Evolutionary conservation across 2,797 vertebrate genomes (phyloP).

Genomic region (Taenioides sp.): DNA sequence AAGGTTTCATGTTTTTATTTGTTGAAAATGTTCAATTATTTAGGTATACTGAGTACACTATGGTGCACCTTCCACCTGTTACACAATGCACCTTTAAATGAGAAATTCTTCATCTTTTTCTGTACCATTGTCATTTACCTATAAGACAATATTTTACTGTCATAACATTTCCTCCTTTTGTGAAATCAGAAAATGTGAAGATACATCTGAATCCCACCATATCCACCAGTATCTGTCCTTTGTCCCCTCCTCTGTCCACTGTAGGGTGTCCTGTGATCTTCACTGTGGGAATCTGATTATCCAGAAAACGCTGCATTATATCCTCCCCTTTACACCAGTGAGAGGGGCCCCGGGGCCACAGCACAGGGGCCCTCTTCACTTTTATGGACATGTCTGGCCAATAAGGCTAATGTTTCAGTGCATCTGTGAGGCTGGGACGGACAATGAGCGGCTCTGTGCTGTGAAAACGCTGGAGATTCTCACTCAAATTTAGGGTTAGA

Average conservation of each 20-base stretch:
- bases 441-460: conserved; percentile 74
- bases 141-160: too few species aligned
- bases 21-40: too few species aligned
- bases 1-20: too few species aligned
- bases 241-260: conserved; percentile 64
- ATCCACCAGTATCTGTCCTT: conserved; percentile 16
- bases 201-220: background rate
- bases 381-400: conserved; percentile 75
- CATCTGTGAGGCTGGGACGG: conserved; percentile 65
- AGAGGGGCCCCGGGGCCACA: conserved; percentile 75
- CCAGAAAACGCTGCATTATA: conserved; percentile 80
- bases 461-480: background rate
- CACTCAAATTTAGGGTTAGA: conserved; percentile 7
- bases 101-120: too few species aligned
- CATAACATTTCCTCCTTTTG: too few species aligned
- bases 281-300: conserved; percentile 79
- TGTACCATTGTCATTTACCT: too few species aligned
- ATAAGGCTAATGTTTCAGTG: conserved; percentile 74
- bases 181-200: too few species aligned
- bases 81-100: too few species aligned
- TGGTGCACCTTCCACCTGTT: too few species aligned
- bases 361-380: conserved; percentile 62
- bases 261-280: conserved; percentile 55
- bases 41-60: too few species aligned
- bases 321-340: conserved; percentile 75